Conservation (phyloP, 2,797 vertebrate genomes). For the Myiotriccus ornatus region DNA sequence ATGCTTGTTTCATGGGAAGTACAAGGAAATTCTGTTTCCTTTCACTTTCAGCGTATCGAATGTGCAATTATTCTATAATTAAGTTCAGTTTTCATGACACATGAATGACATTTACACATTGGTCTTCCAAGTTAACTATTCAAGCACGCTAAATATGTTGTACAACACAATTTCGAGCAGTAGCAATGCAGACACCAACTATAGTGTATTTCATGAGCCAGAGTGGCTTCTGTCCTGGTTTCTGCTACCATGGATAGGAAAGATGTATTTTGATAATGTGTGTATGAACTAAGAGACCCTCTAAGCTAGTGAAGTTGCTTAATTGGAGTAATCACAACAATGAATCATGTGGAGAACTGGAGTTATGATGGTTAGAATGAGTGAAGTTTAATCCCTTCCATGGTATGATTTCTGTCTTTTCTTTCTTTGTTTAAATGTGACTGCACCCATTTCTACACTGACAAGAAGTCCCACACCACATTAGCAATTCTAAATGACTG, state of each 20-base stretch:
- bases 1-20: constrained; percentile 11
- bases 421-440: constrained; percentile 27
- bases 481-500: constrained; percentile 57
- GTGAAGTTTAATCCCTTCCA: background rate
- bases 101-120: background rate
- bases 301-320: background rate
- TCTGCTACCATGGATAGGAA: background rate
- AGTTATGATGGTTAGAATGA: background rate
- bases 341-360: background rate
- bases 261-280: background rate
- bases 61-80: constrained; percentile 44
- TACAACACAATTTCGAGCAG: background rate
- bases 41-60: background rate
- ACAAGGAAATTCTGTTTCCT: constrained; percentile 37
- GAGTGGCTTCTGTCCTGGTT: background rate
- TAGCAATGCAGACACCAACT: background rate
- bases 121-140: background rate
- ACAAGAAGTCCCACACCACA: constrained; percentile 23
- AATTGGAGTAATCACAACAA: background rate
- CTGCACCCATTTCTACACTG: constrained; percentile 49
- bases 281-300: background rate
- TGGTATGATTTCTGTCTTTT: background rate
- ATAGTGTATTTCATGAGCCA: background rate
- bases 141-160: background rate
- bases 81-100: constrained; percentile 3